Evolutionary conservation across 2,797 vertebrate genomes (phyloP).

Genomic region (Hylomyscus alleni): DNA sequence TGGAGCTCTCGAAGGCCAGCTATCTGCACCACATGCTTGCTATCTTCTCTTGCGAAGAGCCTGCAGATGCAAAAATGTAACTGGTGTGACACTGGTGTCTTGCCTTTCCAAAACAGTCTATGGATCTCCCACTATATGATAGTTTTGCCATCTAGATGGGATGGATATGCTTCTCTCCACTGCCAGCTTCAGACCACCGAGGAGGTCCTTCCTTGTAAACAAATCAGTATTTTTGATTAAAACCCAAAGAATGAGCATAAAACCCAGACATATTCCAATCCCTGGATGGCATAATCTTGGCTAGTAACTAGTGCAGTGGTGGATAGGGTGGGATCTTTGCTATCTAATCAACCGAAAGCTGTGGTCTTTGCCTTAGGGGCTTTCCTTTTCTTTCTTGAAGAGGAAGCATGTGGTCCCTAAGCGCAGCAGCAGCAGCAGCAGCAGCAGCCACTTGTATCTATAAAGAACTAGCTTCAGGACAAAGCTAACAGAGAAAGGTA

Average conservation of each 20-base stretch:
- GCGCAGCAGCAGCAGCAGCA: neutral
- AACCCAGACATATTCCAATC: slow-evolving; percentile 37
- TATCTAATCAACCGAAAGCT: slow-evolving; percentile 46
- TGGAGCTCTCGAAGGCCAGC: slow-evolving; percentile 92
- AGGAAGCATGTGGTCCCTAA: slow-evolving; percentile 5
- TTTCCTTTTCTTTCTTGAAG: slow-evolving; percentile 5
- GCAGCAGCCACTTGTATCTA: slow-evolving; percentile 38
- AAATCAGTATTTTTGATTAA: slow-evolving; percentile 48
- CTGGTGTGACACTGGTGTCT: neutral
- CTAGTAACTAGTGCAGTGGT: slow-evolving; percentile 24
- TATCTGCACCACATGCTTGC: slow-evolving; percentile 93
- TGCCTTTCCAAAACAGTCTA: slow-evolving; percentile 12
- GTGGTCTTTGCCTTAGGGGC: slow-evolving; percentile 1
- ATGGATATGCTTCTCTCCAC: neutral
- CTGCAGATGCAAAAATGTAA: slow-evolving; percentile 85
- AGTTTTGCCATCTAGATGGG: slow-evolving; percentile 18
- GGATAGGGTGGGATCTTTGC: slow-evolving; percentile 24
- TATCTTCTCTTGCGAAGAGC: slow-evolving; percentile 95
- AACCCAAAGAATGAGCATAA: slow-evolving; percentile 53
- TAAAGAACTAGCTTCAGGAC: slow-evolving; percentile 36
- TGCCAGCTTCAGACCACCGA: neutral
- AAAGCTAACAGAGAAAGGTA: slow-evolving; percentile 32
- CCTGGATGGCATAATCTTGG: neutral
- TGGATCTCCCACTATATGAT: neutral
- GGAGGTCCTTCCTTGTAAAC: neutral